Evolutionary conservation across 2,888 invertebrate species (phyloP).

Genomic region (Stegophylla sp.): DNA sequence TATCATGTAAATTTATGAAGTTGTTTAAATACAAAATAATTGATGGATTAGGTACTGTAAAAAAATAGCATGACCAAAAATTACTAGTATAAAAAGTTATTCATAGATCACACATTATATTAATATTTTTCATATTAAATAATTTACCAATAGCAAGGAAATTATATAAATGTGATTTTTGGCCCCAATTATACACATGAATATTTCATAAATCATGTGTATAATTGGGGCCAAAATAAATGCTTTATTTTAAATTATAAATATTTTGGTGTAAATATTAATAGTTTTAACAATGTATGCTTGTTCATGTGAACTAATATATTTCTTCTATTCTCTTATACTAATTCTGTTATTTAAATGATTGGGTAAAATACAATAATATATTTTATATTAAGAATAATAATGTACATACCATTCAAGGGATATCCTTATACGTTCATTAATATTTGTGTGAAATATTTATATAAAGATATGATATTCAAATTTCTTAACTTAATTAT

Average conservation of each 20-base stretch:
- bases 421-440: not conserved
- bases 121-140: too few relatives aligned
- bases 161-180: conserved; percentile 6
- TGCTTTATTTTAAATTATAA: conserved; percentile 43
- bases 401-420: conserved; percentile 37
- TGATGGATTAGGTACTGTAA: too few relatives aligned
- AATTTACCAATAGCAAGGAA: conserved; percentile 8
- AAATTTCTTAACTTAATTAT: not conserved
- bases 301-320: conserved; percentile 55
- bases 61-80: too few relatives aligned
- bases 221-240: conserved; percentile 34
- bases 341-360: conserved; percentile 46
- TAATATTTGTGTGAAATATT: not conserved
- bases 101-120: too few relatives aligned
- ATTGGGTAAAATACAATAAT: not conserved
- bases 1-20: too few relatives aligned
- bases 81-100: too few relatives aligned
- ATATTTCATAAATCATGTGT: not conserved
- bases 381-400: conserved; percentile 10
- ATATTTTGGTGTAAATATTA: conserved; percentile 48
- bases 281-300: conserved; percentile 56
- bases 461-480: not conserved
- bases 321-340: conserved; percentile 42
- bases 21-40: too few relatives aligned
- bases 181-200: too few relatives aligned